Evolutionary conservation across 2,113 vertebrate genomes (phyloP).

Genomic region (Pterophyllum scalare): DNA sequence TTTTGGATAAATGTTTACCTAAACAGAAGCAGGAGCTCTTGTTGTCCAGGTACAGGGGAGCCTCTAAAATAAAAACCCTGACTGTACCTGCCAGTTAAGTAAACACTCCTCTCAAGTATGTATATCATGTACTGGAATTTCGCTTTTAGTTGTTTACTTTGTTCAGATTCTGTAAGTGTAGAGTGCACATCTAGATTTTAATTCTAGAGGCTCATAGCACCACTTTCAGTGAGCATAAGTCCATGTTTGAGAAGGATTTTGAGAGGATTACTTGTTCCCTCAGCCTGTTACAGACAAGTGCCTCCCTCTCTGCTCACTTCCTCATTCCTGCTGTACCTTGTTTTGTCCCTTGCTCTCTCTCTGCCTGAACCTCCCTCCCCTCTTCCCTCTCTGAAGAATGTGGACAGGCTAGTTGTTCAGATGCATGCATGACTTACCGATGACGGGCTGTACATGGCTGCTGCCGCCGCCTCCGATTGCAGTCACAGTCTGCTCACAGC

Average conservation of each 20-base stretch:
- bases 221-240: not conserved
- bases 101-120: not conserved
- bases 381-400: constrained; percentile 73
- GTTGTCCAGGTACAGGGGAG: not conserved
- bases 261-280: constrained; percentile 47
- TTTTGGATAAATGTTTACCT: not conserved
- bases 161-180: not conserved
- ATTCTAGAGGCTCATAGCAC: not conserved
- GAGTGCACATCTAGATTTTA: not conserved
- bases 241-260: constrained; percentile 46
- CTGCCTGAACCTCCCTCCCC: constrained; percentile 4
- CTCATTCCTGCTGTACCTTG: constrained; percentile 47
- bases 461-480: constrained; percentile 23
- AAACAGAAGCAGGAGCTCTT: not conserved
- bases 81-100: not conserved
- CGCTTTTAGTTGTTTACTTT: not conserved
- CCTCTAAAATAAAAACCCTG: not conserved
- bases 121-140: not conserved
- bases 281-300: constrained; percentile 38
- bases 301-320: constrained; percentile 37
- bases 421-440: constrained; percentile 63
- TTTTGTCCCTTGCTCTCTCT: constrained; percentile 10
- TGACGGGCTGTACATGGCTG: constrained; percentile 42
- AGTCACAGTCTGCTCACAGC: accelerated
- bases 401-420: constrained; percentile 70